phyloP scores from a whole-genome alignment of 2,797 vertebrate genomes.

The Okamejei kenojei region DNA sequence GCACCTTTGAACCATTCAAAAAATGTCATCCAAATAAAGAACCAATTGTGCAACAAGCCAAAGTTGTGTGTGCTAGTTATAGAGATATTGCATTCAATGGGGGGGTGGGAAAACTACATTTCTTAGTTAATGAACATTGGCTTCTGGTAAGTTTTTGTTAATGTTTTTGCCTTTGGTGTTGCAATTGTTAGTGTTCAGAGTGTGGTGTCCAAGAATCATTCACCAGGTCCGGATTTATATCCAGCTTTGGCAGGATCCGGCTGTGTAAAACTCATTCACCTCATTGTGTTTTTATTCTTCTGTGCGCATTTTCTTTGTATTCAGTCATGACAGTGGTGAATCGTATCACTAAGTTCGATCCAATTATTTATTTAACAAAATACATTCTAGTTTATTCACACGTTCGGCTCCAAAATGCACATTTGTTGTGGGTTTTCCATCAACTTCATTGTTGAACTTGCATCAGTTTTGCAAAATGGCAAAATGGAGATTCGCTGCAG shows the following conservation, averaged over 20 bases:
- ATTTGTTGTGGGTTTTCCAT: neutral
- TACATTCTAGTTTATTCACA: neutral
- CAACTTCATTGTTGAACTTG: neutral
- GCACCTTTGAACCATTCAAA: neutral
- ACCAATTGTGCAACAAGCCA: neutral
- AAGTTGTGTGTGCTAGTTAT: neutral
- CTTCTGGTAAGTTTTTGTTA: neutral
- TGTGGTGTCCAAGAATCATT: neutral
- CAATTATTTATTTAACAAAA: neutral
- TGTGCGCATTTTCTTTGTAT: neutral
- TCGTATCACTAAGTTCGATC: neutral
- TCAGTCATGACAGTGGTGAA: neutral
- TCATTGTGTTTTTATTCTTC: neutral
- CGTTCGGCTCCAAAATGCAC: neutral
- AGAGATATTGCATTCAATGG: neutral
- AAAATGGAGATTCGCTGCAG: neutral
- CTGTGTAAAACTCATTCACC: neutral
- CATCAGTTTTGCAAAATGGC: neutral
- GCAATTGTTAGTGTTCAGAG: neutral
- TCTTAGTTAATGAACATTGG: neutral
- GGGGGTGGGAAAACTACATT: neutral
- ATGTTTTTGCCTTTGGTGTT: neutral
- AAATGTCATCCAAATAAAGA: neutral
- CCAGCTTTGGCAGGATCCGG: neutral
- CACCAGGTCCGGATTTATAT: neutral